Base-by-base conservation (phyloP, 2,888 invertebrate species). In the Apantesis nais region DNA sequence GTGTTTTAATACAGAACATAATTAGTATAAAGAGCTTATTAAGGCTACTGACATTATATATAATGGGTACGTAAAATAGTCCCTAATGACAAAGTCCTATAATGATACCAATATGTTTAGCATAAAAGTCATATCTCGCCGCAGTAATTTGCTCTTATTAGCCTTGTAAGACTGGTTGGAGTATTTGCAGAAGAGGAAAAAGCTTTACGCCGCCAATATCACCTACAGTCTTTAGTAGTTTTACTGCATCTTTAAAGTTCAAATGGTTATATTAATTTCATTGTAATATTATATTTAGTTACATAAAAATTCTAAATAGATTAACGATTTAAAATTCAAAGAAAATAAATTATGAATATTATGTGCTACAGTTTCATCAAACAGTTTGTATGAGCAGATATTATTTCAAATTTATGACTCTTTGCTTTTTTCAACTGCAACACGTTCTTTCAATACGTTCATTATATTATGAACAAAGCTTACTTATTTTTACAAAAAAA, bases 401-500 rank as follows among this genome's bases (percentile, higher is more conserved):
- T 31, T 48, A 58, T 55, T 39, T 34, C 29, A 22, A 41, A n/a
- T 48, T n/a, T 44, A 68, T 41, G 63, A 68, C 39, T 68, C 44
- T 44, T 19, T 64, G 41, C 63, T 60, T 60, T 60, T 64, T 69
- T 69, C 44, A 69, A 44, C 14, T 58, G 31, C 1, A 68, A 64
- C 14, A n/a, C 9, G 31, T 58, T n/a, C 25, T 64, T 37, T n/a
- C 29, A 63, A 41, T 58, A 55, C 63, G 41, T 25, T 25, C 22
- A 37, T 63, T 55, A 52, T 25, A 19, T 64, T 3, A 14, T 11
- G 2, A 4, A 25, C 11, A 44, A 55, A 29, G 4, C 44, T 55
- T 14, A 29, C 31, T 41, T 58, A 34, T 29, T 68, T 68, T 65
- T 25, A n/a, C 8, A 19, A 3, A 41, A 79, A 81, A 83, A 73